Conservation (phyloP, 1,140 invertebrate genomes). For the Tigriopus japonicus region DNA sequence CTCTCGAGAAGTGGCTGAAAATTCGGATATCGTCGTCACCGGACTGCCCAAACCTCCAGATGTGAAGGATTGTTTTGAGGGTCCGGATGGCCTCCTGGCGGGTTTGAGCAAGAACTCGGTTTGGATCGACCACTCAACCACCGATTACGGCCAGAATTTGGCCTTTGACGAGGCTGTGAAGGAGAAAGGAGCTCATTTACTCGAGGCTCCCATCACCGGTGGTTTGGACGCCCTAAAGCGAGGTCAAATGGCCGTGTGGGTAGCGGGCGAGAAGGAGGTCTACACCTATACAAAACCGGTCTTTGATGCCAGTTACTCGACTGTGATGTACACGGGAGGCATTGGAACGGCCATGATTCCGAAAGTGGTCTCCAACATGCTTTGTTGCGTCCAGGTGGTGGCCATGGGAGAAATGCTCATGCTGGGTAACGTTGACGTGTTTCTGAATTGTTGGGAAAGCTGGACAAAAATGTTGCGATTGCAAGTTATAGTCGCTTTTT, state of each 20-base stretch:
- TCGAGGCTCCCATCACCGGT: slow-evolving; percentile 18
- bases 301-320: slow-evolving; percentile 17
- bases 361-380: slow-evolving; percentile 19
- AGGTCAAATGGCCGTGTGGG: slow-evolving; percentile 18
- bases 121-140: slow-evolving; percentile 17
- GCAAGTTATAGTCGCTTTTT: too few relatives aligned
- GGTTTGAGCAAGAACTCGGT: slow-evolving; percentile 16
- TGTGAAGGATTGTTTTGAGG: slow-evolving; percentile 15
- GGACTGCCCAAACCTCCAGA: slow-evolving; percentile 16
- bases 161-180: slow-evolving; percentile 14
- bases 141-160: slow-evolving; percentile 4
- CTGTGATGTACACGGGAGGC: slow-evolving; percentile 16
- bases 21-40: slow-evolving; percentile 17
- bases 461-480: too few relatives aligned
- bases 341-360: slow-evolving; percentile 19
- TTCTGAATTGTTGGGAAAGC: too few relatives aligned
- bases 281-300: not conserved
- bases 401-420: slow-evolving; percentile 18
- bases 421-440: slow-evolving; percentile 14
- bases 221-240: slow-evolving; percentile 16
- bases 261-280: slow-evolving; percentile 17
- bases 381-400: slow-evolving; percentile 17
- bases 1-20: slow-evolving; percentile 14
- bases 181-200: slow-evolving; percentile 14
- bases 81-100: slow-evolving; percentile 17